phyloP scores from a whole-genome alignment of 2,113 vertebrate genomes.

The Oreochromis spilurus region DNA sequence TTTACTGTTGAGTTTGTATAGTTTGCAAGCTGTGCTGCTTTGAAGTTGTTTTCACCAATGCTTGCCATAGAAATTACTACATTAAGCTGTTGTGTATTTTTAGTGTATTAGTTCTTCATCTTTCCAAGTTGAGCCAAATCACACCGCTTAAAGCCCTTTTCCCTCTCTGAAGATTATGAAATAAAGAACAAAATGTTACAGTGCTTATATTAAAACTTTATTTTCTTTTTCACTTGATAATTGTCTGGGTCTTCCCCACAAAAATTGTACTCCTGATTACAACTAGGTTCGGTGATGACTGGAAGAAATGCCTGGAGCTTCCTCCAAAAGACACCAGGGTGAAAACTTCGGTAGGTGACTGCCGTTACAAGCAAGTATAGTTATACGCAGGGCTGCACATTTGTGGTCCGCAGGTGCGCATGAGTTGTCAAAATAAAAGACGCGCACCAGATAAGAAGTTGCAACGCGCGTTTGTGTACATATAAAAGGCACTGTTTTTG shows the following conservation, averaged over 20 bases:
- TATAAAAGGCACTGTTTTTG: too few species aligned
- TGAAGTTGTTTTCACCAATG: background rate
- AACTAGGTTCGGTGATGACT: slow-evolving; percentile 72
- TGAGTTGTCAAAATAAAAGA: too few species aligned
- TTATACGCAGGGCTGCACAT: background rate
- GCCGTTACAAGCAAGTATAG: background rate
- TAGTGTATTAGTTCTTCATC: background rate
- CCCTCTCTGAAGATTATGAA: background rate
- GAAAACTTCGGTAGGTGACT: slow-evolving; percentile 58
- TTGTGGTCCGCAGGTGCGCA: too few species aligned
- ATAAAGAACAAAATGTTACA: background rate
- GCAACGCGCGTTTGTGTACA: too few species aligned
- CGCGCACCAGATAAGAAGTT: too few species aligned
- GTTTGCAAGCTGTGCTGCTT: background rate
- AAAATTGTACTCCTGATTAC: background rate
- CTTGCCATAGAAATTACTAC: background rate
- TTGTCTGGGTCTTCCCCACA: background rate
- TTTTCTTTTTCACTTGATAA: background rate
- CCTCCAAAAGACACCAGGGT: slow-evolving; percentile 69
- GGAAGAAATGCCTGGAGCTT: slow-evolving; percentile 72
- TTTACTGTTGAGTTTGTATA: background rate
- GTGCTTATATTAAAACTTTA: background rate
- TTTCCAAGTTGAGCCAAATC: background rate
- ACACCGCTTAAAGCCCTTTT: background rate
- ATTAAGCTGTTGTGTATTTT: background rate